Evolutionary conservation across 2,888 invertebrate species (phyloP).

Genomic region (Phrixothrix hirtus): DNA sequence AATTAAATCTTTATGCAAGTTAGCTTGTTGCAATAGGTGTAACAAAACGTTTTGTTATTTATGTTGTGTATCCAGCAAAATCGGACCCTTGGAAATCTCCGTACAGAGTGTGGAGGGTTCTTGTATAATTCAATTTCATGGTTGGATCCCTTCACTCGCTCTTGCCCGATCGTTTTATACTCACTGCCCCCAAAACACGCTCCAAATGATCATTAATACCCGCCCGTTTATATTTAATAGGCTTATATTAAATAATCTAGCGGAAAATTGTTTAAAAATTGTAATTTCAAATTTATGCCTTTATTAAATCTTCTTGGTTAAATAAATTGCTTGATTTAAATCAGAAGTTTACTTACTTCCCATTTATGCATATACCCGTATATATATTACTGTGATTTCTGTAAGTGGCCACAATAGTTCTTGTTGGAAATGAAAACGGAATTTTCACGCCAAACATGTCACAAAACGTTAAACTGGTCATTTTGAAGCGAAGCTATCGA

Average conservation of each 20-base stretch:
- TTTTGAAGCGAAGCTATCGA: no score
- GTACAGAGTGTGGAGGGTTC: conserved; percentile 30
- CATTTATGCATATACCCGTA: no score
- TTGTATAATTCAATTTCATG: conserved; percentile 58
- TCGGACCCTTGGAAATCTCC: conserved; percentile 35
- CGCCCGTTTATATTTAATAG: conserved; percentile 50
- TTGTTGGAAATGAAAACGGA: no score
- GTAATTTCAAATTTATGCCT: conserved; percentile 15
- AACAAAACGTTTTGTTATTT: conserved; percentile 23
- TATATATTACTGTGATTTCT: no score
- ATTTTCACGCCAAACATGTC: no score
- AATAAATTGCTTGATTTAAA: conserved; percentile 4
- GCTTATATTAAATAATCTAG: conserved; percentile 53
- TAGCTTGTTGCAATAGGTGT: conserved; percentile 15
- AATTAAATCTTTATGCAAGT: conserved; percentile 8
- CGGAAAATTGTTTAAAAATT: conserved; percentile 52
- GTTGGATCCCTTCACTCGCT: conserved; percentile 53
- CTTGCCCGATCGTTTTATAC: conserved; percentile 46
- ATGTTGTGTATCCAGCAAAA: conserved; percentile 31
- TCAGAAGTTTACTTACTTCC: no score
- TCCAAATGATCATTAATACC: conserved; percentile 45
- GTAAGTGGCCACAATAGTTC: no score
- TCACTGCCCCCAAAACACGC: conserved; percentile 40
- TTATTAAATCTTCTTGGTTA: conserved; percentile 6
- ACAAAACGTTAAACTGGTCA: no score